Conservation (phyloP, 2,113 vertebrate genomes). For the Rhinopomastus cyanomelas region DNA sequence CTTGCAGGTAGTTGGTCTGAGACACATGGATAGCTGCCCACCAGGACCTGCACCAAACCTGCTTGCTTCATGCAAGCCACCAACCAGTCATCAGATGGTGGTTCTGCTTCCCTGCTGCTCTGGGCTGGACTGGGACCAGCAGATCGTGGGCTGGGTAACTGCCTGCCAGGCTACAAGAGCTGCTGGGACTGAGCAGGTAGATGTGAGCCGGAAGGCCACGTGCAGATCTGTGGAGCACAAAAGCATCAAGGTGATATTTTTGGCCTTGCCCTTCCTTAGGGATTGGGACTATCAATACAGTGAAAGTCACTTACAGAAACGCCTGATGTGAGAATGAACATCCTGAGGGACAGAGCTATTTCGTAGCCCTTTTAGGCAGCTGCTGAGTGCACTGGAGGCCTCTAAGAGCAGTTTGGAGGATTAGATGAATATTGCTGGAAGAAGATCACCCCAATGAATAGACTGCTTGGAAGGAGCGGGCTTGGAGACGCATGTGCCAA, state of each 20-base stretch:
- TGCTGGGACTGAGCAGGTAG: background rate
- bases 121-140: background rate
- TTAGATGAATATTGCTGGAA: background rate
- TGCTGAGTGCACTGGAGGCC: background rate
- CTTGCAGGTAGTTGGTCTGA: background rate
- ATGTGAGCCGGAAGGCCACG: background rate
- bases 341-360: background rate
- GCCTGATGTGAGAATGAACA: background rate
- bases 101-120: background rate
- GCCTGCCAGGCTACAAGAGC: background rate
- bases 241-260: background rate
- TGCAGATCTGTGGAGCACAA: fast-evolving
- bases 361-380: background rate
- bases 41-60: background rate
- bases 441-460: background rate
- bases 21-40: background rate
- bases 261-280: background rate
- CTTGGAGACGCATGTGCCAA: background rate
- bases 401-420: background rate
- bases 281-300: background rate
- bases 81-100: constrained; percentile 1
- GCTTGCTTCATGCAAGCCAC: background rate
- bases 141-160: background rate
- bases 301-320: background rate
- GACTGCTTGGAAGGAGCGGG: background rate